Conservation (phyloP, 92 coral and sea anemone species). For the Umimayanthus kanabou region DNA sequence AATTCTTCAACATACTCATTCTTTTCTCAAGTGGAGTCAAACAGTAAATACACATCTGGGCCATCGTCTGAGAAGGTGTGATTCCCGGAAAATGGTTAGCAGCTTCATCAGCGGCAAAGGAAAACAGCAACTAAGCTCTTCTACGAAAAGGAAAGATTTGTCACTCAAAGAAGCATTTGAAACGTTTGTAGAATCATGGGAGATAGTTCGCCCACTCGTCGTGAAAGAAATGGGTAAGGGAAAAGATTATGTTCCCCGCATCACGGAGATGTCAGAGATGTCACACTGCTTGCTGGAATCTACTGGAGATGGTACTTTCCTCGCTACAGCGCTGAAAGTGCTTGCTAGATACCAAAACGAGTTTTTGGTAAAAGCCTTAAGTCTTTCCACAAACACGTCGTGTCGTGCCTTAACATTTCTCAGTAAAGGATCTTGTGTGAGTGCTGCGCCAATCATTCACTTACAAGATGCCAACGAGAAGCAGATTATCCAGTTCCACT, state of each 20-base stretch:
- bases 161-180: conserved; percentile 27
- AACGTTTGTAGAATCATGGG: conserved; percentile 45
- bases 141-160: not conserved
- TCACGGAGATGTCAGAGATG: conserved; percentile 33
- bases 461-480: conserved; percentile 42
- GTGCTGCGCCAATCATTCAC: conserved; percentile 24
- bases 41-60: conserved; percentile 26
- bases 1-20: not conserved
- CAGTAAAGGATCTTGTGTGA: conserved; percentile 8
- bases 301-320: conserved; percentile 31
- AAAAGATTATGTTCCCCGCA: conserved; percentile 19
- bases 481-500: conserved; percentile 34
- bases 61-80: conserved; percentile 45
- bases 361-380: conserved; percentile 33
- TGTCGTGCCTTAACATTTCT: conserved; percentile 42
- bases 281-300: conserved; percentile 37
- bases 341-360: conserved; percentile 47
- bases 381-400: conserved; percentile 13
- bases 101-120: conserved; percentile 11
- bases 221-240: conserved; percentile 31
- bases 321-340: conserved; percentile 36
- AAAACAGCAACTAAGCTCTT: not conserved
- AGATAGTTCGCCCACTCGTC: conserved; percentile 30
- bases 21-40: conserved; percentile 38
- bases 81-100: not conserved